Base-by-base conservation (phyloP, 2,888 invertebrate species). In the Thecophora atra region DNA sequence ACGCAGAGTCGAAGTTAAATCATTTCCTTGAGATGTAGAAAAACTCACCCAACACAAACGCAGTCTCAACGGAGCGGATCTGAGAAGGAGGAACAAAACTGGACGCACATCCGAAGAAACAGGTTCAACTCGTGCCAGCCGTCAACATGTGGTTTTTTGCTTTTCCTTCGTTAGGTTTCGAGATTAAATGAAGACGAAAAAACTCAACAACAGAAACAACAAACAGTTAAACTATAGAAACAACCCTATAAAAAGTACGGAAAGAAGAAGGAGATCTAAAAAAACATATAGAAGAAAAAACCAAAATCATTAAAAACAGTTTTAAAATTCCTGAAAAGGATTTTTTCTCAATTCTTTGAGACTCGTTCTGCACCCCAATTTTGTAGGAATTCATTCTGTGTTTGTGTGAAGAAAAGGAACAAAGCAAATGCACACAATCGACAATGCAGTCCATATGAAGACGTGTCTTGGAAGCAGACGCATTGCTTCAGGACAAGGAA, bases 111-210 rank as follows among this genome's bases (percentile, higher is more conserved):
- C 21, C 37, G 19, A n/a, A 11, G 5, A 62, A 70, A 70, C 70
- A 70, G 70, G 70, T 70, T 63, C 52, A 30, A 63, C 70, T 70
- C 70, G 70, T 70, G 70, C 63, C 70, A 70, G 70, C 70, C 70
- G 63, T 63, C 70, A 62, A 63, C 37, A 60, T n/a, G 58, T 54
- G 28, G 1, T 26, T 24, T 47, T 7, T 19, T 44, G 44, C 26
- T 7, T 13, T 64, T 44, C 7, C 7, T 64, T 42, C 64, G 30
- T 42, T 4, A 11, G 37, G 37, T 2, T 37, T 37, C 6, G 2
- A 37, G 37, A 37, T 37, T 37, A 37, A 37, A 37, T 2, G 37
- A 37, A 37, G 37, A 37, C 11, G 37, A 37, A 37, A 11, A 37
- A 37, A 21, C 21, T 15, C 47, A 42, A 37, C 37, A 44, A 24